Base-by-base conservation (phyloP, 1,140 invertebrate genomes). In the Pomacea maculata region DNA sequence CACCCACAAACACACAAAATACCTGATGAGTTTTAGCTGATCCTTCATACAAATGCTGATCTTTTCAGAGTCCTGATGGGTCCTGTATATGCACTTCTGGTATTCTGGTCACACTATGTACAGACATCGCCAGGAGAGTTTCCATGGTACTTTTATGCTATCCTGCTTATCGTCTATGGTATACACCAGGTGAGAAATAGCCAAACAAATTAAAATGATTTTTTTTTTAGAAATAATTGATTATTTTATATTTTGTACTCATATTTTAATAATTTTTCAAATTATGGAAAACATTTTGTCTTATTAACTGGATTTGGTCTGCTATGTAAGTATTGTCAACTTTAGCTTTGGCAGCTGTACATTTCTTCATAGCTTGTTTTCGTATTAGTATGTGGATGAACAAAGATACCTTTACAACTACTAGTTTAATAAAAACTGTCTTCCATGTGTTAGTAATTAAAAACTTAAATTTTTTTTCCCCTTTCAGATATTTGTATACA, bases 81-180 rank as follows among this genome's bases (percentile, higher is more conserved):
- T 0, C 91, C 97, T 9, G 88, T 97, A 14, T 96, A 96, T 80
- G 95, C 96, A 0, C 89, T 93, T 29, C 91, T 99, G 19, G 90
- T 99, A 0, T 97, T 95, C 91, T 91, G 96, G 68, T 98, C 98
- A 19, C 96, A 96, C 0, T 92, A 92, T 9, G 92, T 97, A 54
- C 90, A 92, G 83, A 90, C 94, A 10, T 90, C 91, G 17, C 93
- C 94, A 84, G 93, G 94, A 57, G 91, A 94, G 64, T 94, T 96
- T 88, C 95, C 96, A 45, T 86, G 93, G 55, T 95, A 94, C 82
- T 99, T 97, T 90, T 97, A 98, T 85, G 91, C 94, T 29, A 85
- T 96, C 55, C 92, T 99, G 55, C 90, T 99, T 82, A 79, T 93
- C 11, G 93, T 95, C 81, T 99, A 98, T 92, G 94, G 95, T 34